phyloP scores from a whole-genome alignment of 2,888 invertebrate genomes.

The Trypoxylon attenuatum region DNA sequence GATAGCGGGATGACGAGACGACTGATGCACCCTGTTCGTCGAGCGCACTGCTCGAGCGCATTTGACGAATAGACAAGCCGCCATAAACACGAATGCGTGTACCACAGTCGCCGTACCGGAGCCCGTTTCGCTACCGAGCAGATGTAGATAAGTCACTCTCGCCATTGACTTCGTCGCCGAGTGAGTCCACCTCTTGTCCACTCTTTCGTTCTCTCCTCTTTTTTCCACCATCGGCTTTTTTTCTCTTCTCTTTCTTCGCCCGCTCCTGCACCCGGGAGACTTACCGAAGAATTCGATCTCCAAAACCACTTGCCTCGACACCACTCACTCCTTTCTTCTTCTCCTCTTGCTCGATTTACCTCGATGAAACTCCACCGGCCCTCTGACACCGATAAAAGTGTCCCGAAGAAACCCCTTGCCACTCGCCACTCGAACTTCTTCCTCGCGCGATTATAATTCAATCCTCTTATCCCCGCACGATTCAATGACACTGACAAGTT shows the following conservation, averaged over 20 bases:
- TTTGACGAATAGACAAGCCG: conserved; percentile 59
- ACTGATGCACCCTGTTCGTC: too few species aligned
- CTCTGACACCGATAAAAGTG: conserved; percentile 33
- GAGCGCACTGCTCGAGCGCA: conserved; percentile 41
- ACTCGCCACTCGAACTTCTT: not conserved
- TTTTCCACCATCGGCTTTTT: not conserved
- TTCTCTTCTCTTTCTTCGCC: not conserved
- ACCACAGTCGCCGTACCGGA: conserved; percentile 3
- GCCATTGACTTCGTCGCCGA: conserved; percentile 18
- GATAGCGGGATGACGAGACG: conserved; percentile 51
- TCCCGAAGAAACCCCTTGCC: not conserved
- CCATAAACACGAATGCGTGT: conserved; percentile 47
- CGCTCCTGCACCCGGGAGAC: conserved; percentile 2
- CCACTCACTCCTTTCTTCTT: not conserved
- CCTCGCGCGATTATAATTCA: conserved; percentile 37
- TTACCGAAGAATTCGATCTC: conserved; percentile 39
- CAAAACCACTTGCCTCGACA: not conserved
- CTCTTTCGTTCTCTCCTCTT: not conserved
- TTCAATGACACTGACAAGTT: conserved; percentile 43
- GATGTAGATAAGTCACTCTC: conserved; percentile 49
- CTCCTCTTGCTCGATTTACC: conserved; percentile 31
- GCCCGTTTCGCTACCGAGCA: conserved; percentile 48
- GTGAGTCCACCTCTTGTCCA: not conserved
- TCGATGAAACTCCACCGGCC: conserved; percentile 22
- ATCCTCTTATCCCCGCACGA: conserved; percentile 42